phyloP scores from a whole-genome alignment of 2,888 invertebrate species.

The Xestobium rufovillosum region DNA sequence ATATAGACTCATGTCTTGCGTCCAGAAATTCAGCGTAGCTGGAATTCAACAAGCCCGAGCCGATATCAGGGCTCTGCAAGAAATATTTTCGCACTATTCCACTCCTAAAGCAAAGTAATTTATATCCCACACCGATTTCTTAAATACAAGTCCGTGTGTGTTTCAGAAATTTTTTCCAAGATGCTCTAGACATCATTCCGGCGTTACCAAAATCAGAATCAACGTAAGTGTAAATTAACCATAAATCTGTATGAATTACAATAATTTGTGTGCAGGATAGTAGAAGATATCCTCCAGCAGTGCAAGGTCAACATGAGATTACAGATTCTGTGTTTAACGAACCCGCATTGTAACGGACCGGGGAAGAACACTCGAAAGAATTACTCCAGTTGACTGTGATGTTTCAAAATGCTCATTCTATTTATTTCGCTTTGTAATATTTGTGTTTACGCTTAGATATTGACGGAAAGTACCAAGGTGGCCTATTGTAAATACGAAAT shows the following conservation, averaged over 20 bases:
- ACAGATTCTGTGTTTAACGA: conserved; percentile 56
- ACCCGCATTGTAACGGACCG: neutral
- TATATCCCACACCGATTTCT: conserved; percentile 4
- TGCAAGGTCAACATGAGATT: conserved; percentile 61
- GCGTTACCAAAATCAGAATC: conserved; percentile 50
- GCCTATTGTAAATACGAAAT: too few species aligned
- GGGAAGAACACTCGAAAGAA: too few species aligned
- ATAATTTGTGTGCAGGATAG: conserved; percentile 42
- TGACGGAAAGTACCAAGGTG: too few species aligned
- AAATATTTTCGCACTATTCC: conserved; percentile 56
- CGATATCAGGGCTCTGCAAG: conserved; percentile 63
- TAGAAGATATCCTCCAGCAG: conserved; percentile 55
- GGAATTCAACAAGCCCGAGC: conserved; percentile 74
- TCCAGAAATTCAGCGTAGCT: conserved; percentile 58
- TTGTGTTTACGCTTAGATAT: too few species aligned
- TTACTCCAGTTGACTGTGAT: too few species aligned
- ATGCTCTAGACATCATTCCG: conserved; percentile 73
- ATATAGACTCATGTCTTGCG: conserved; percentile 77
- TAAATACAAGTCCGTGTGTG: conserved; percentile 4
- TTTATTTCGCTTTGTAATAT: too few species aligned
- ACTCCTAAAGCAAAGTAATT: conserved; percentile 59
- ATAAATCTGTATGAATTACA: conserved; percentile 29
- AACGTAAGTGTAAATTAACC: conserved; percentile 23
- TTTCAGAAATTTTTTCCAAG: conserved; percentile 67
- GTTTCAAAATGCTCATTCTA: too few species aligned